These are phyloP conservation scores for Drosophila setifemur DNA, from an alignment of 1,140 invertebrate genomes.

Conservation along the genomic window DNA sequence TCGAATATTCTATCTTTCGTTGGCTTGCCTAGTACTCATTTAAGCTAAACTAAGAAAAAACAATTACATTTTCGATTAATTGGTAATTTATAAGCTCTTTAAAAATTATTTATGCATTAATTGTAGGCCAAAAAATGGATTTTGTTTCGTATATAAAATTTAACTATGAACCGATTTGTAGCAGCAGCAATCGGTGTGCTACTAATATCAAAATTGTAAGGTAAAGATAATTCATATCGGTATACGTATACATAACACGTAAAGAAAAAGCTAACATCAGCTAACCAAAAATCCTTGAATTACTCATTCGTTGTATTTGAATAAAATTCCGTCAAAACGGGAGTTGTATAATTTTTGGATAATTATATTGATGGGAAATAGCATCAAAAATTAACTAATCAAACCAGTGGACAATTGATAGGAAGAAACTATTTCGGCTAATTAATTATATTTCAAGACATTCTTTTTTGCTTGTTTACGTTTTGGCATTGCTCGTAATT, in stretches of 20 bases:
- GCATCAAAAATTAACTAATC: slow-evolving; percentile 42
- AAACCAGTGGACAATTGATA: slow-evolving; percentile 20
- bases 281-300: slow-evolving; percentile 11
- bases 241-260: slow-evolving; percentile 42
- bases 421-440: slow-evolving; percentile 31
- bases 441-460: slow-evolving; percentile 2
- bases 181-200: slow-evolving; percentile 47
- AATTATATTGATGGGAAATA: slow-evolving; percentile 32
- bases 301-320: slow-evolving; percentile 24
- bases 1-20: slow-evolving; percentile 54
- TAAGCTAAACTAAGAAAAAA: slow-evolving; percentile 59
- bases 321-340: slow-evolving; percentile 1
- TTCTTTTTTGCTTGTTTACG: not conserved
- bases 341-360: slow-evolving; percentile 11
- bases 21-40: slow-evolving; percentile 56
- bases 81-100: slow-evolving; percentile 57
- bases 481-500: slow-evolving; percentile 57
- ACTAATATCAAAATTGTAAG: slow-evolving; percentile 43
- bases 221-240: slow-evolving; percentile 33
- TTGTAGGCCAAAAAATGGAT: slow-evolving; percentile 32
- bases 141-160: slow-evolving; percentile 37
- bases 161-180: slow-evolving; percentile 61
- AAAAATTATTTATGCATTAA: slow-evolving; percentile 47
- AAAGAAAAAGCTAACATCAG: slow-evolving; percentile 48
- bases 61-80: slow-evolving; percentile 36